A percentile compares a stretch with the other conserved stretches of the same genome.
Evolutionary conservation across 2,888 invertebrate genomes (phyloP).

Genomic region (Eristalis pertinax): DNA sequence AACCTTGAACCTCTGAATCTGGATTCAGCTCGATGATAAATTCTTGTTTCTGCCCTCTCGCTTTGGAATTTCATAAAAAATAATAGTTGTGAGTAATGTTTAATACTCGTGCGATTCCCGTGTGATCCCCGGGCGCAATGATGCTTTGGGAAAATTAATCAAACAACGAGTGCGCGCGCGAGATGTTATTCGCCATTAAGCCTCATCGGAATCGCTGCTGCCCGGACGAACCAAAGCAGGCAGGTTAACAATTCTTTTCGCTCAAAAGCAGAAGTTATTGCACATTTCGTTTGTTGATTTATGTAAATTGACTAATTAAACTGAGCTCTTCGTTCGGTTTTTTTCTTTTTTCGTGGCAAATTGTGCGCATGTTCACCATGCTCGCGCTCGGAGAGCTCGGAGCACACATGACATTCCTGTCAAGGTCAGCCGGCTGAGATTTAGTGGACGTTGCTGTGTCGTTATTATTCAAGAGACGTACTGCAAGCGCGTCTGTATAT

Average conservation of each 20-base stretch:
- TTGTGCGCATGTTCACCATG: slow-evolving; percentile 30
- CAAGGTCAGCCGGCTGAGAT: slow-evolving; percentile 55
- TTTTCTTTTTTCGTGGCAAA: slow-evolving; percentile 12
- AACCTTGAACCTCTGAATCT: slow-evolving; percentile 55
- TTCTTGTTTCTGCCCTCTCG: not conserved
- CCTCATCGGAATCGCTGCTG: not conserved
- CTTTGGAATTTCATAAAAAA: slow-evolving; percentile 31
- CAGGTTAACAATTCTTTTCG: not conserved
- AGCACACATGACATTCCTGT: slow-evolving; percentile 59
- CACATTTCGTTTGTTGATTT: slow-evolving; percentile 63
- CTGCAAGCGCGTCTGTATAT: not conserved
- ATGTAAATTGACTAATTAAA: slow-evolving; percentile 66
- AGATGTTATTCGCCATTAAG: slow-evolving; percentile 52
- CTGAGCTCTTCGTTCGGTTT: not conserved
- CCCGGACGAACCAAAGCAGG: not conserved
- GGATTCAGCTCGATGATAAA: not conserved
- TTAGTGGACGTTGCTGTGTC: slow-evolving; percentile 31
- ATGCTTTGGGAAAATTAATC: slow-evolving; percentile 57
- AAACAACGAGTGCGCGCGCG: slow-evolving; percentile 19
- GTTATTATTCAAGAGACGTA: slow-evolving; percentile 52
- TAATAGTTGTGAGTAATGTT: slow-evolving; percentile 28
- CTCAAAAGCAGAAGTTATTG: slow-evolving; percentile 40
- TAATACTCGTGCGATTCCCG: not conserved
- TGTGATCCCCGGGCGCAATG: slow-evolving; percentile 25
- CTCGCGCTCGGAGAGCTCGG: not conserved